Evolutionary conservation across 2,888 invertebrate species (phyloP), one percentile per base, ranked within the genome.

Genomic region (Orchesella flavescens): DNA sequence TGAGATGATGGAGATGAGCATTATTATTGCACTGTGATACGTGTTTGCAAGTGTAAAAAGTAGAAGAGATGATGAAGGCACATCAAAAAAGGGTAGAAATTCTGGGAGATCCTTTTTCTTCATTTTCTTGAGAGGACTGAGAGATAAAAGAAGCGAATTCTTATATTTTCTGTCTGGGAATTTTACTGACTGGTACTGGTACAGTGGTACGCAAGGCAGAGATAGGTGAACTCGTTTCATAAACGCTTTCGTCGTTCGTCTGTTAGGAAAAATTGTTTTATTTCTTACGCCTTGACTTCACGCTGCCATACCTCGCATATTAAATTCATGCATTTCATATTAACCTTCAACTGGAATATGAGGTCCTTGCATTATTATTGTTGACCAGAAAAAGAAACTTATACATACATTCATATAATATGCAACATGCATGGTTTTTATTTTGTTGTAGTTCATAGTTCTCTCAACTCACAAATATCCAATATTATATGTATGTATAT

Each of bases 21-120:
- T 34, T 34, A n/a, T 21, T 69, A 53, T 49, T 53, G 66, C 44
- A 69, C n/a, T 34, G 43, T 66, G 66, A 34, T 34, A 34, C n/a
- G n/a, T 34, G 34, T 34, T 34, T 34, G 34, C 34, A 34, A 34
- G 34, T 34, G 34, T 34, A 34, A 34, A 34, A 34, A 34, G 34
- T 34, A 7, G 66, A 66, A 17, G 24, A 65, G 12, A 68, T 44
- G 46, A 46, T 46, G 69, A 69, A n/a, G 44, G 34, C 34, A 34
- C 49, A n/a, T n/a, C 15, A 1, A 53, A 69, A 69, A 53, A 69
- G 69, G 69, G 59, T 19, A 46, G 13, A 17, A 59, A 59, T 75
- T 75, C 75, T 65, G 75, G 75, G 75, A 65, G 75, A 61, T 75
- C 75, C 17, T 75, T 75, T 75, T 73, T 65, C 3, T 44, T 17